A percentile compares a stretch with the other conserved stretches of the same genome.
Conservation (phyloP, 2,797 vertebrate species). For the Smutsia temminckii region DNA sequence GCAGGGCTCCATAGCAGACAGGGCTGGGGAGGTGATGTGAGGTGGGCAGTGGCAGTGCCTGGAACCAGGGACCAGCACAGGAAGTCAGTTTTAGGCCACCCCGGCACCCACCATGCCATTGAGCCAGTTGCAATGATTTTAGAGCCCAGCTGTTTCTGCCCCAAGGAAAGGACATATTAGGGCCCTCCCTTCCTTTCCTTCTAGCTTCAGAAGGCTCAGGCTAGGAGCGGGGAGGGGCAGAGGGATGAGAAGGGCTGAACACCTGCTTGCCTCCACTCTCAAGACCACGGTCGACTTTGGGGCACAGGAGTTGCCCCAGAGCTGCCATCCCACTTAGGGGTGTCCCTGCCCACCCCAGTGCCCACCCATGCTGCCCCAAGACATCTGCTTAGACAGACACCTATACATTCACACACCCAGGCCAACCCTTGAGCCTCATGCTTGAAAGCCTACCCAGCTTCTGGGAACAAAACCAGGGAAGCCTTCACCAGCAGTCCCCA, state of each 20-base stretch:
- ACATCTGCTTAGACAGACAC: conserved; percentile 6
- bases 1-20: not conserved
- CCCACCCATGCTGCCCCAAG: not conserved
- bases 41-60: not conserved
- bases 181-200: not conserved
- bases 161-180: not conserved
- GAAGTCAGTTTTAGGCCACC: not conserved
- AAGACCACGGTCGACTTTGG: not conserved
- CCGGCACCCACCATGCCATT: not conserved
- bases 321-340: not conserved
- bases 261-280: not conserved
- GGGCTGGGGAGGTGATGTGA: not conserved
- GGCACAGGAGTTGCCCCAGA: not conserved
- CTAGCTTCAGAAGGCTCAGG: not conserved
- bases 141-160: not conserved
- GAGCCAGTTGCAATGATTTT: not conserved
- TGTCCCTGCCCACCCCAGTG: not conserved
- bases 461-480: not conserved
- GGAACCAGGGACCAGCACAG: not conserved
- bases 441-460: not conserved
- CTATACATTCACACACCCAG: not conserved
- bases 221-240: not conserved
- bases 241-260: not conserved
- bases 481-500: not conserved
- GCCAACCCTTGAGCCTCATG: not conserved